Percentiles rank a stretch among this genome's conserved stretches.
Conservation (phyloP, 2,888 invertebrate genomes). For the Noctua fimbriata region DNA sequence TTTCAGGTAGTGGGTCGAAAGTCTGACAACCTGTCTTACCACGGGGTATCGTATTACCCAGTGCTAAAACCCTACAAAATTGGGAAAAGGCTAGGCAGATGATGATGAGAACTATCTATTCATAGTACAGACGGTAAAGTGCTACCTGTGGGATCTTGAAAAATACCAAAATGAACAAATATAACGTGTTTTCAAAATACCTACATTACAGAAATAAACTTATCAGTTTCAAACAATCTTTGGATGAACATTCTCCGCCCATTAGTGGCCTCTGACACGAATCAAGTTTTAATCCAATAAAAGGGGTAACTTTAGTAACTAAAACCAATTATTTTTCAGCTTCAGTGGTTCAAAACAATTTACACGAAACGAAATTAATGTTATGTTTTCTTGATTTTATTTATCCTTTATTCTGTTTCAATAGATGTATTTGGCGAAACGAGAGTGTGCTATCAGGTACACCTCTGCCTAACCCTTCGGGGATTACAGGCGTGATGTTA, state of each 20-base stretch:
- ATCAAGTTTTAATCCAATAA: constrained; percentile 24
- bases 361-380: background rate
- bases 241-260: background rate
- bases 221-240: constrained; percentile 12
- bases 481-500: background rate
- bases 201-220: background rate
- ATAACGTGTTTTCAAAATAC: background rate
- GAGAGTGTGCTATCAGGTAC: background rate
- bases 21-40: background rate
- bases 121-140: background rate
- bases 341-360: constrained; percentile 10
- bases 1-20: background rate
- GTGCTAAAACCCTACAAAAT: background rate
- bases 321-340: constrained; percentile 31
- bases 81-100: background rate
- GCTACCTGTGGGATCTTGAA: background rate
- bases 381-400: background rate
- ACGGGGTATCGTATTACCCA: background rate
- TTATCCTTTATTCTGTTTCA: background rate
- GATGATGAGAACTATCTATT: background rate
- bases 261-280: constrained; percentile 25
- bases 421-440: background rate
- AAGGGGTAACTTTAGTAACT: constrained; percentile 14
- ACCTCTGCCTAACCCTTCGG: background rate
- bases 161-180: background rate